Evolutionary conservation across 2,797 vertebrate genomes (phyloP), one percentile per base, ranked within the genome.

Genomic region (Cossypha dichroa): DNA sequence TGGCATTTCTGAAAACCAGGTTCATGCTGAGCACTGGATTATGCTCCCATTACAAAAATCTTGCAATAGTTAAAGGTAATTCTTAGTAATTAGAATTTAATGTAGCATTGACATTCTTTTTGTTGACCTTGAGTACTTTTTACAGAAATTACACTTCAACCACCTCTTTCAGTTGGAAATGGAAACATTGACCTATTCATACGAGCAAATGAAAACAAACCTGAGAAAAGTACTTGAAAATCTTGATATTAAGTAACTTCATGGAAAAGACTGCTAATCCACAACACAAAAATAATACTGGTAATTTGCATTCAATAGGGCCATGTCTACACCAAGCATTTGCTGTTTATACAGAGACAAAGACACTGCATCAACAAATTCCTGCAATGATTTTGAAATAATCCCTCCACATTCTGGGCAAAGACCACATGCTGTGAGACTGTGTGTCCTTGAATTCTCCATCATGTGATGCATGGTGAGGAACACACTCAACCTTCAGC

Each of bases 401-500:
- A 80, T 36, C 16, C 36, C 0, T 0, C 54, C 72, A 58, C 74
- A 87, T 41, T 38, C 31, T 6, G 2, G 36, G 51, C 43, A 82
- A 28, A 20, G 31, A 76, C 6, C 55, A 28, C 25, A 31, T 2
- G 5, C 52, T 58, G n/a, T 26, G 31, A 20, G 33, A 19, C 1
- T 69, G 25, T 5, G 4, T 6, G 17, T 36, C 70, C 63, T 40
- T 54, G 29, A n/a, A 72, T 49, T 79, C 56, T 83, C 26, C 60
- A 78, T 45, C 34, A 26, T 0, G 4, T 4, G n/a, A 43, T 36
- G 7, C 15, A 11, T 1, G 4, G 20, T 6, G 15, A 66, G 15
- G 62, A 34, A 60, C 10, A 51, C 25, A 36, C 11, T 5, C 36
- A 51, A 3, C 20, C 36, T 58, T 43, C 25, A 41, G 43, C 46